Base-by-base conservation (phyloP, 1,140 invertebrate genomes). In the Manduca sexta region DNA sequence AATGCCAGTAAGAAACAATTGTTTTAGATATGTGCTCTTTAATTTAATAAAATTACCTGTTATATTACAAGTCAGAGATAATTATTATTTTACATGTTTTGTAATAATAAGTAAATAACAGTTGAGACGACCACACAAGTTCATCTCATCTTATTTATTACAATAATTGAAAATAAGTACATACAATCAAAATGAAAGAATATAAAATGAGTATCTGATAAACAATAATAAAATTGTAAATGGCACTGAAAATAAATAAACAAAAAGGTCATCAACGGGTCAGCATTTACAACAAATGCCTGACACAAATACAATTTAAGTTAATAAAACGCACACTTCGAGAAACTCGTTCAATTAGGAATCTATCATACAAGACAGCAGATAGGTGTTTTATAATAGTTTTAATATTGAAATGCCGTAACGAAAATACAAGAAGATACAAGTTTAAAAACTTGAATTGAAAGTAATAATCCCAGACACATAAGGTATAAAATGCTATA, bases 21-120 rank as follows among this genome's bases (percentile, higher is more conserved):
- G 52, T 51, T 49, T n/a, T 35, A 56, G 57, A 60, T 64, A 64
- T 64, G 61, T 64, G 61, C 61, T 60, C 48, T 64, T 64, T 64
- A 60, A 64, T 64, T 60, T 60, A 64, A 53, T 64, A 60, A 54
- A 60, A 47, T 47, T 52, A 47, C 45, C 51, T 47, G 48, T 56
- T 62, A 57, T 62, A 43, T 55, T 59, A 63, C 60, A 63, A 52
- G 46, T 49, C 54, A 60, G 43, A 56, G 41, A 56, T 60, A 56
- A 52, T 33, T 48, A n/a, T n/a, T n/a, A 49, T 55, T 48, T 54
- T 55, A 53, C 44, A 50, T 51, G 15, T 41, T n/a, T 51, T 30
- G 16, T 43, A 18, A 10, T 57, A 48, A 45, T 52, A 26, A 47
- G 42, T 48, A 54, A 49, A 45, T 55, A 55, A 43, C 30, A 39